phyloP scores from a whole-genome alignment of 1,140 invertebrate species.

The Myzus persicae region DNA sequence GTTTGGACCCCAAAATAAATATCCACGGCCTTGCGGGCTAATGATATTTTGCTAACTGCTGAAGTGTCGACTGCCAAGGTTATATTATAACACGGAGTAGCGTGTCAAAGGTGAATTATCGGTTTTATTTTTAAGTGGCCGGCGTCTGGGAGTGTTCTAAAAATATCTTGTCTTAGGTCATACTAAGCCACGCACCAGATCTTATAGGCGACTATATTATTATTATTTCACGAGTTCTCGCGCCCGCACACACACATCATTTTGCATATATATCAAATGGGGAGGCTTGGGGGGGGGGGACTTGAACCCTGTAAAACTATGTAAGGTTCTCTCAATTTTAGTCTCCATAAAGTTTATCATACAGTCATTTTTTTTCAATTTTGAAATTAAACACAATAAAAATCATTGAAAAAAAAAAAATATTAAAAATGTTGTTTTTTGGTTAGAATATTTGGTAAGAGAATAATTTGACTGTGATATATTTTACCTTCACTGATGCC shows the following conservation, averaged over 20 bases:
- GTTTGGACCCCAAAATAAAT: not conserved
- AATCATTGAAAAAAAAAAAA: not conserved
- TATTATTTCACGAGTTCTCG: not conserved
- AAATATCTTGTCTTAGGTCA: constrained; percentile 42
- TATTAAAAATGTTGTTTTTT: not conserved
- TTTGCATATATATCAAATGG: not conserved
- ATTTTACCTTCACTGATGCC: not conserved
- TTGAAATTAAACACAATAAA: not conserved
- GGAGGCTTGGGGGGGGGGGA: no score
- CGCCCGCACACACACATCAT: not conserved
- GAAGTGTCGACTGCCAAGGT: not conserved
- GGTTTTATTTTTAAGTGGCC: constrained; percentile 39
- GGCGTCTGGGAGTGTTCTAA: constrained; percentile 20
- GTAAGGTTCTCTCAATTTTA: not conserved
- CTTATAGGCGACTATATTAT: not conserved
- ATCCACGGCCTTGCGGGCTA: not conserved
- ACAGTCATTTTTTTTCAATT: not conserved
- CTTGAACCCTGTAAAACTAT: not conserved
- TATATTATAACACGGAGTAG: not conserved
- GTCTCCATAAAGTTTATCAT: not conserved
- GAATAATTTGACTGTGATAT: not conserved
- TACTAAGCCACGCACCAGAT: not conserved
- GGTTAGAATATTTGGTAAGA: not conserved
- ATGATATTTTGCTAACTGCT: not conserved
- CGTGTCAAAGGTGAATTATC: constrained; percentile 44